These are phyloP conservation scores for Polyploca ridens DNA, from an alignment of 2,888 invertebrate species.

Conservation along the genomic window DNA sequence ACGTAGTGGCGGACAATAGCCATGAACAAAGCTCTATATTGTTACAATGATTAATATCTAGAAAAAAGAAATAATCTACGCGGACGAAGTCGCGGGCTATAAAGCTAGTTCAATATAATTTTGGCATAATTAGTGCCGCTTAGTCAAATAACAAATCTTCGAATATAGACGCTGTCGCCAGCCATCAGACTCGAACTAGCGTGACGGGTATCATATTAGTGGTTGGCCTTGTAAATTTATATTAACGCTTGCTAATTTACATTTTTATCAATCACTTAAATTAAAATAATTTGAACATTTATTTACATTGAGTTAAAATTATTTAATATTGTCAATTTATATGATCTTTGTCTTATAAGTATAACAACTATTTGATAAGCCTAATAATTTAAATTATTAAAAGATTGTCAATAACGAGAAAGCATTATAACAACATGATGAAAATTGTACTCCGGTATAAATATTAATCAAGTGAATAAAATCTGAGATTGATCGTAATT, in stretches of 20 bases:
- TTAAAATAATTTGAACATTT: background rate
- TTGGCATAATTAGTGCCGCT: background rate
- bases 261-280: background rate
- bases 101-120: background rate
- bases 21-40: no score
- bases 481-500: conserved; percentile 48
- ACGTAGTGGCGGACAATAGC: no score
- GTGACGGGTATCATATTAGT: background rate
- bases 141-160: background rate
- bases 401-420: conserved; percentile 15
- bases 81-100: no score
- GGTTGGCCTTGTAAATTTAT: background rate
- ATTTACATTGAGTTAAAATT: no score
- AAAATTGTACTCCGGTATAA: conserved; percentile 21
- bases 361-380: no score
- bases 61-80: no score
- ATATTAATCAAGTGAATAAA: conserved; percentile 32
- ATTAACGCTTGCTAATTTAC: background rate
- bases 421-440: conserved; percentile 11
- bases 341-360: no score
- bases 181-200: background rate
- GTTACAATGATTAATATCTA: no score
- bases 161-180: conserved; percentile 1
- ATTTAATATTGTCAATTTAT: no score
- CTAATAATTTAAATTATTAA: no score